Percentiles rank a stretch among this genome's conserved stretches.
Conservation (phyloP, 2,888 invertebrate species). For the Hirtodrosophila duncani region DNA sequence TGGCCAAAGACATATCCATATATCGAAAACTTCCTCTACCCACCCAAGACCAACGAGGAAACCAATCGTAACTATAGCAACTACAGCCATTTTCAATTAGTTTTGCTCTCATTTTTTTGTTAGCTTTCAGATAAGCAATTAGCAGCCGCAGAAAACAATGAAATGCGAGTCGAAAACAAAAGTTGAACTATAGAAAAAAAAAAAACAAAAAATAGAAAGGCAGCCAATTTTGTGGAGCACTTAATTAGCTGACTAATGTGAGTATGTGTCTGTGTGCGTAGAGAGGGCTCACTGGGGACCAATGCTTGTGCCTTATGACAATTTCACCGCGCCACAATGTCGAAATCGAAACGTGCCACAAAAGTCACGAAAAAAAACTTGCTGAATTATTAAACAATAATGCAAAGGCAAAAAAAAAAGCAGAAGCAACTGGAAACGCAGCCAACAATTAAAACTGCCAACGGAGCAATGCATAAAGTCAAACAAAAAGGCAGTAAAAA, state of each 20-base stretch:
- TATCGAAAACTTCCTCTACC: neutral
- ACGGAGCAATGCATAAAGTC: slow-evolving; percentile 61
- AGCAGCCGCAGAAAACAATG: too few species aligned
- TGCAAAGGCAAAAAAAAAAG: slow-evolving; percentile 19
- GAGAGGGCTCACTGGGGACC: slow-evolving; percentile 9
- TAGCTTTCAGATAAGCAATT: slow-evolving; percentile 54
- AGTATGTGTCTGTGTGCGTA: neutral
- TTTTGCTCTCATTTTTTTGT: slow-evolving; percentile 56
- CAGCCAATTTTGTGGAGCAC: slow-evolving; percentile 25
- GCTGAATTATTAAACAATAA: slow-evolving; percentile 49
- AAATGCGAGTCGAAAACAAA: slow-evolving; percentile 50
- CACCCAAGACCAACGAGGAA: neutral
- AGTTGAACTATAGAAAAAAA: slow-evolving; percentile 24
- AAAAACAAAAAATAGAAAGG: slow-evolving; percentile 46
- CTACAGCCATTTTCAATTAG: slow-evolving; percentile 60
- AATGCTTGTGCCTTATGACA: slow-evolving; percentile 29
- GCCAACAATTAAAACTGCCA: slow-evolving; percentile 60
- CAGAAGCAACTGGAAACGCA: slow-evolving; percentile 20
- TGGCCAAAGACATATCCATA: too few species aligned
- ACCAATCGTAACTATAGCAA: slow-evolving; percentile 18
- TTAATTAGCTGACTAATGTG: slow-evolving; percentile 50
- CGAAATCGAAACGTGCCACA: slow-evolving; percentile 37
- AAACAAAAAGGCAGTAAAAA: slow-evolving; percentile 44
- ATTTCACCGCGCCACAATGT: slow-evolving; percentile 15
- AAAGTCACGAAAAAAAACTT: slow-evolving; percentile 12